Percentiles rank a stretch among this genome's conserved stretches.
These are phyloP conservation scores for Phainopepla nitens DNA, from an alignment of 2,113 vertebrate species.

Conservation along the genomic window DNA sequence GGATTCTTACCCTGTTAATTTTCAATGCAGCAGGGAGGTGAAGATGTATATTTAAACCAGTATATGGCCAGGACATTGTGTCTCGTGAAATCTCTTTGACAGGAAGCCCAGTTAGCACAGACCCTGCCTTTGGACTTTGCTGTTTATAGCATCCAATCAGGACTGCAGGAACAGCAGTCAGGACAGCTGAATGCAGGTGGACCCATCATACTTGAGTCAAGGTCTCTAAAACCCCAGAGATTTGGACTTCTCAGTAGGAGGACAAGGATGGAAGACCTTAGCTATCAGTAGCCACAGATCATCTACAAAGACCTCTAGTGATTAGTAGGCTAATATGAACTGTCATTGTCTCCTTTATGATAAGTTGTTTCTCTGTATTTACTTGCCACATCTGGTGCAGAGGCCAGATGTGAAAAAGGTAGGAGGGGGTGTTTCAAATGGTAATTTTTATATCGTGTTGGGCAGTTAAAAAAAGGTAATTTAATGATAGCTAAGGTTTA, in stretches of 20 bases:
- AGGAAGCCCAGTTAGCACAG: neutral
- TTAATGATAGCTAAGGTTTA: neutral
- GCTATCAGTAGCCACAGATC: neutral
- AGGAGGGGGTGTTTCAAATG: neutral
- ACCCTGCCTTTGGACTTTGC: neutral
- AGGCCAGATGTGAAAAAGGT: neutral
- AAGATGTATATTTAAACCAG: neutral
- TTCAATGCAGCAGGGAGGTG: neutral
- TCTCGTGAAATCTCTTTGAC: neutral
- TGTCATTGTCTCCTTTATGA: neutral
- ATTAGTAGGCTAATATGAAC: neutral
- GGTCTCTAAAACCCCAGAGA: neutral
- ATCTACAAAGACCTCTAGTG: neutral
- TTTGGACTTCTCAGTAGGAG: neutral
- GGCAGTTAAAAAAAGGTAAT: neutral
- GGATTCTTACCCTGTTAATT: neutral
- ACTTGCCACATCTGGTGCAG: neutral
- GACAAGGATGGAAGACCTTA: neutral
- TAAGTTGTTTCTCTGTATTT: neutral
- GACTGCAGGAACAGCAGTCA: neutral
- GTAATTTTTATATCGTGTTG: neutral
- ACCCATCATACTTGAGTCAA: neutral
- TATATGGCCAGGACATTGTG: neutral
- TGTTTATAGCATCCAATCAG: neutral
- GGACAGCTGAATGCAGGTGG: neutral